phyloP scores from a whole-genome alignment of 2,888 invertebrate genomes.

The Fabriciana adippe region DNA sequence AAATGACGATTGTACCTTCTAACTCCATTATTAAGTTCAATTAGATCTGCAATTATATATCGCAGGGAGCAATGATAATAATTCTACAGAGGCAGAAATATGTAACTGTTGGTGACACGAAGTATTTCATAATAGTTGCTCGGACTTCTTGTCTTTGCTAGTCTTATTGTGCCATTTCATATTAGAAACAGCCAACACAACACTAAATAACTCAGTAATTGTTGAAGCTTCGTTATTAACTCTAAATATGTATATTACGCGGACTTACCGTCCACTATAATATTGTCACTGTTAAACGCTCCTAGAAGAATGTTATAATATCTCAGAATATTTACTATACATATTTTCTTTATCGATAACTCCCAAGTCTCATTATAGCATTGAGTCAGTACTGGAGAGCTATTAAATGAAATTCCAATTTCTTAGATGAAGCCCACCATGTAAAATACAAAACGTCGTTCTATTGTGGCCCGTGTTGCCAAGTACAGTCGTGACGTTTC shows the following conservation, averaged over 20 bases:
- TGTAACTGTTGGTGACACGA: constrained; percentile 22
- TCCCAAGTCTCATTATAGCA: constrained; percentile 21
- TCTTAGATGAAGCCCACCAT: constrained; percentile 34
- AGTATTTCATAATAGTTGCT: constrained; percentile 28
- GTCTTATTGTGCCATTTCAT: constrained; percentile 27
- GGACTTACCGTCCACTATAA: constrained; percentile 3
- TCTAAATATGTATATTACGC: constrained; percentile 15
- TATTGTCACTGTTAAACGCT: background rate
- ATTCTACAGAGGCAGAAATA: constrained; percentile 20
- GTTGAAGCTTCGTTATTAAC: background rate
- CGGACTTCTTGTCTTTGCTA: constrained; percentile 5
- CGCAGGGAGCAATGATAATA: constrained; percentile 21
- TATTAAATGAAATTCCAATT: constrained; percentile 39
- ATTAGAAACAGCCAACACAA: constrained; percentile 15
- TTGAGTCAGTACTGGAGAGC: constrained; percentile 4
- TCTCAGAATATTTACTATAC: background rate
- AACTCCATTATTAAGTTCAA: constrained; percentile 30
- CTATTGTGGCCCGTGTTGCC: constrained; percentile 33
- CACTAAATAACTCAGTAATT: constrained; percentile 15
- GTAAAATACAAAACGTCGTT: constrained; percentile 24
- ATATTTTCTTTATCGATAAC: background rate
- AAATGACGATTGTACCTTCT: constrained; percentile 15
- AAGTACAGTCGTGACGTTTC: constrained; percentile 33
- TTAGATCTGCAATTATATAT: constrained; percentile 24
- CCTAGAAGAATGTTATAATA: constrained; percentile 3